Conservation (phyloP, 2,888 invertebrate genomes). For the Sclerodermus sp. region DNA sequence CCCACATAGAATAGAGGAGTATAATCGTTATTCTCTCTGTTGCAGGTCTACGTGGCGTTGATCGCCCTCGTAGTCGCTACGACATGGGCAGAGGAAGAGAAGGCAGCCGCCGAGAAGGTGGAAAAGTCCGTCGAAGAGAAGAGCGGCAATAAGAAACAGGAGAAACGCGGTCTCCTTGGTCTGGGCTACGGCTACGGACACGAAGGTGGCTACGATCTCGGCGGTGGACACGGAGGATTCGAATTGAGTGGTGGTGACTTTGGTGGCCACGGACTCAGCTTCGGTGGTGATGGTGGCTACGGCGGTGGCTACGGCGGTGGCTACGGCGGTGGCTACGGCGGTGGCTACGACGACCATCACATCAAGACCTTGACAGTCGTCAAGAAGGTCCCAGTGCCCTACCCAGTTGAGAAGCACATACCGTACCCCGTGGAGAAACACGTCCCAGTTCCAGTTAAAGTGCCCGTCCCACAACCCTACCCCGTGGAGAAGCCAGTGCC, state of each 20-base stretch:
- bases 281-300: conserved; percentile 35
- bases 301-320: conserved; percentile 26
- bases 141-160: conserved; percentile 68
- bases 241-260: conserved; percentile 54
- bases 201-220: conserved; percentile 73
- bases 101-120: conserved; percentile 58
- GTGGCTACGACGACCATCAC: conserved; percentile 59
- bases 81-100: conserved; percentile 65
- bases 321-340: conserved; percentile 63
- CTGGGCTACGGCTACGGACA: conserved; percentile 82
- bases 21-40: conserved; percentile 15
- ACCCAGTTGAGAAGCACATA: conserved; percentile 50
- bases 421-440: conserved; percentile 72
- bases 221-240: conserved; percentile 31
- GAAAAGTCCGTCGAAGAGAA: conserved; percentile 18
- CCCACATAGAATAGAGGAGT: no score
- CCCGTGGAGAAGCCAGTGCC: conserved; percentile 71
- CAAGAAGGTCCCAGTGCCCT: conserved; percentile 62
- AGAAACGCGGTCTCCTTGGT: conserved; percentile 78
- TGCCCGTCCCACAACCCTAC: conserved; percentile 70
- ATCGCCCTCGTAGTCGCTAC: conserved; percentile 73
- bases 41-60: conserved; percentile 73
- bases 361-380: conserved; percentile 69
- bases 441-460: conserved; percentile 65
- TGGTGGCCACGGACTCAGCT: conserved; percentile 58